Conservation (phyloP, 2,888 invertebrate species). For the Scaptomyza caliginosa region DNA sequence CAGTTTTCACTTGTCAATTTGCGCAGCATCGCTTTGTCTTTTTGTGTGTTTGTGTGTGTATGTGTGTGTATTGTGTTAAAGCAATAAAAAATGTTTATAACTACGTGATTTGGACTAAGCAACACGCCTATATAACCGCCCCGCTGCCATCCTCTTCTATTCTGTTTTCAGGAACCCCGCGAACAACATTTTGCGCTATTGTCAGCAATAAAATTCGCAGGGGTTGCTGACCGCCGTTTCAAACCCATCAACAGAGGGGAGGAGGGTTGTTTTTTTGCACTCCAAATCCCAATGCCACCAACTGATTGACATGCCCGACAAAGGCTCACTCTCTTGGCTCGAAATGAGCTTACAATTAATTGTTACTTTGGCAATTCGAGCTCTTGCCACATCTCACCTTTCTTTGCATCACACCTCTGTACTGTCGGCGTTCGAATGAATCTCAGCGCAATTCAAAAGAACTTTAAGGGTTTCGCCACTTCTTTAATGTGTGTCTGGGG, state of each 20-base stretch:
- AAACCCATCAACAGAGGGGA: background rate
- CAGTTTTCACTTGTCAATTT: conserved; percentile 64
- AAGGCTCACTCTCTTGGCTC: conserved; percentile 35
- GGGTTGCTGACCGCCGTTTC: conserved; percentile 42
- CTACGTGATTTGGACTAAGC: conserved; percentile 76
- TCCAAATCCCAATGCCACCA: conserved; percentile 16
- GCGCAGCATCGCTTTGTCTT: conserved; percentile 48
- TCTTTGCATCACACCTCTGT: background rate
- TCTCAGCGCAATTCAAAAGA: conserved; percentile 35
- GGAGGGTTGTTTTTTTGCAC: conserved; percentile 23
- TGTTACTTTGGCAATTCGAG: conserved; percentile 54
- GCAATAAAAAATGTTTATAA: conserved; percentile 73
- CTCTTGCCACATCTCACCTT: background rate
- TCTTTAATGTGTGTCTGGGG: conserved; percentile 37
- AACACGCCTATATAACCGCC: conserved; percentile 57
- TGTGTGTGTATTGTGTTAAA: conserved; percentile 4
- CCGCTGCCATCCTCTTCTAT: background rate
- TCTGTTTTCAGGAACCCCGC: conserved; percentile 14
- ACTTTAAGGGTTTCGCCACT: conserved; percentile 55
- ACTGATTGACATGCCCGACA: conserved; percentile 71
- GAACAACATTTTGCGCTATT: conserved; percentile 61
- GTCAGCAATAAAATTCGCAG: conserved; percentile 69
- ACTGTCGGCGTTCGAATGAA: conserved; percentile 38
- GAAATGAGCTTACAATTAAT: conserved; percentile 76
- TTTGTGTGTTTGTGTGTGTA: background rate